These are phyloP conservation scores for Eospalax fontanierii DNA, from an alignment of 2,797 vertebrate genomes.

Conservation along the genomic window DNA sequence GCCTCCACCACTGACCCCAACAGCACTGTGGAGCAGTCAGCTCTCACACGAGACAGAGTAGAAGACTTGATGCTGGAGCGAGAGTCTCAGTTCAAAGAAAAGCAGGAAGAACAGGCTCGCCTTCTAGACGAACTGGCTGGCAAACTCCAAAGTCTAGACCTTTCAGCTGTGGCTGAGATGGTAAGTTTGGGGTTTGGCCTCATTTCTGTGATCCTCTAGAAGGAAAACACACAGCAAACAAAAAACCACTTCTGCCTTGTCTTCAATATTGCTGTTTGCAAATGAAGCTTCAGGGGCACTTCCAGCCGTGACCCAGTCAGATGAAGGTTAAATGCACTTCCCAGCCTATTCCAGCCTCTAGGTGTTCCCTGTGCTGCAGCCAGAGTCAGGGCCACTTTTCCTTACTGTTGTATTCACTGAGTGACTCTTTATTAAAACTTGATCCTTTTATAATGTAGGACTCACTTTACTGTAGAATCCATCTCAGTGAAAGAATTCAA, in stretches of 20 bases:
- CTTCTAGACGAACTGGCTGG: conserved; percentile 95
- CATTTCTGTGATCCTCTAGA: neutral
- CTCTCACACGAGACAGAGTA: conserved; percentile 89
- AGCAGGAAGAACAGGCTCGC: conserved; percentile 93
- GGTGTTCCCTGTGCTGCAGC: neutral
- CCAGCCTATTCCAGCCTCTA: neutral
- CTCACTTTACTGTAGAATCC: too few relatives aligned
- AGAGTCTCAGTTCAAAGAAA: conserved; percentile 91
- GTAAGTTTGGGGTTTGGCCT: conserved; percentile 84
- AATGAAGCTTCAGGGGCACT: neutral
- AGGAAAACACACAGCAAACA: neutral
- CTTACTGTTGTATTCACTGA: neutral
- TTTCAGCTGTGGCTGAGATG: conserved; percentile 93
- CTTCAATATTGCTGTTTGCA: neutral
- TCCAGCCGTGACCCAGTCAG: neutral
- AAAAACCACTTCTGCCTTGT: neutral
- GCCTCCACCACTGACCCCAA: conserved; percentile 90
- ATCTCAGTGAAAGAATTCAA: conserved; percentile 15
- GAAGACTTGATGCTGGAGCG: conserved; percentile 93
- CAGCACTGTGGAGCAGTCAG: conserved; percentile 91
- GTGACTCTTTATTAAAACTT: too few relatives aligned
- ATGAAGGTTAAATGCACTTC: neutral
- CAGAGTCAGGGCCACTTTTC: neutral
- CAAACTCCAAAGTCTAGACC: conserved; percentile 95
- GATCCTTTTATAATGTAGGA: too few relatives aligned